Percentiles rank a stretch among this genome's conserved stretches.
Evolutionary conservation across 2,113 vertebrate species (phyloP).

Genomic region (Pyxicephalus adspersus): DNA sequence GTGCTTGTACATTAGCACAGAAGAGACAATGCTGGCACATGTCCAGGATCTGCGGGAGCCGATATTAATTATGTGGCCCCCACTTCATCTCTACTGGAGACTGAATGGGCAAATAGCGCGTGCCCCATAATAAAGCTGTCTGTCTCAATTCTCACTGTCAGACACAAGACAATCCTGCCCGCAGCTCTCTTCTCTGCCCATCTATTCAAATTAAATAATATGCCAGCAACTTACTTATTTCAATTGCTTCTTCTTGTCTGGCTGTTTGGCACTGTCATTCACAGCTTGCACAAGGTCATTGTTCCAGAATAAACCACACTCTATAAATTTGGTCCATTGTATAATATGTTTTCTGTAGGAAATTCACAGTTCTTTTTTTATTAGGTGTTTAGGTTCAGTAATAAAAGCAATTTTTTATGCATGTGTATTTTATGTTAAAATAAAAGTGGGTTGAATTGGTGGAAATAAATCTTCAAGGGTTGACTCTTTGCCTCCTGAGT

Average conservation of each 20-base stretch:
- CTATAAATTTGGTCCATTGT: background rate
- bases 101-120: constrained; percentile 18
- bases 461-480: no score
- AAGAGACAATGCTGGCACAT: constrained; percentile 13
- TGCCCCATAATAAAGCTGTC: constrained; percentile 48
- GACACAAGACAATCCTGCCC: background rate
- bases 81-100: constrained; percentile 3
- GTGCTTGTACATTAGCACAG: background rate
- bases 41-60: background rate
- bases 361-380: no score
- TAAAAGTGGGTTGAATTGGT: no score
- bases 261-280: background rate
- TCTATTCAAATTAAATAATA: constrained; percentile 42
- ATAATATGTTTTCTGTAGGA: no score
- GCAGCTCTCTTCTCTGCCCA: background rate
- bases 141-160: constrained; percentile 28
- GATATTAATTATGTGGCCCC: constrained; percentile 5
- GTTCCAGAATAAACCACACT: background rate
- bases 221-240: constrained; percentile 22
- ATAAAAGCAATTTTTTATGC: no score
- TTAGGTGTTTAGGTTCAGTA: no score
- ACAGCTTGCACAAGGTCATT: background rate
- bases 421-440: no score
- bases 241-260: constrained; percentile 28
- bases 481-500: no score